These are phyloP conservation scores for Butastur rufipennis DNA, from an alignment of 2,113 vertebrate species.

Conservation along the genomic window DNA sequence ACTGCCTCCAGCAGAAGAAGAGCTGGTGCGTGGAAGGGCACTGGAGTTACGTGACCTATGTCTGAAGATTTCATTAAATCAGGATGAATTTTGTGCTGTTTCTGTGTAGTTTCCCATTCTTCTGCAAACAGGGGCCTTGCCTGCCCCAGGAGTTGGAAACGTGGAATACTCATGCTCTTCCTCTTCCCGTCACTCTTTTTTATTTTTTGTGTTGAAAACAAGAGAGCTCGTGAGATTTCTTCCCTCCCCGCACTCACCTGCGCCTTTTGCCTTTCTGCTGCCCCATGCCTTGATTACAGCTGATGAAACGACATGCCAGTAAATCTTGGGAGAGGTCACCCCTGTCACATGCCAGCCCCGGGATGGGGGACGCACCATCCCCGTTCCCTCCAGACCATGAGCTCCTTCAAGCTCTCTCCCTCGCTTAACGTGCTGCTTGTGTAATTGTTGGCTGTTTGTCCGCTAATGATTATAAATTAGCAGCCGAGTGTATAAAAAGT, in stretches of 20 bases:
- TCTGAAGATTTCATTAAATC: background rate
- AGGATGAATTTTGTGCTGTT: background rate
- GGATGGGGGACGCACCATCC: fast-evolving
- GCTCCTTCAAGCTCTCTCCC: background rate
- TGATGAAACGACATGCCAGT: background rate
- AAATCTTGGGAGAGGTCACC: background rate
- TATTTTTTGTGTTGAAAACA: background rate
- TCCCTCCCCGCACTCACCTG: background rate
- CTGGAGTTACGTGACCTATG: fast-evolving
- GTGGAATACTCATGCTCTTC: fast-evolving
- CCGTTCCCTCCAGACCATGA: fast-evolving
- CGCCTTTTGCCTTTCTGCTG: background rate
- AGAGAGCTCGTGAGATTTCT: background rate
- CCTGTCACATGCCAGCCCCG: background rate
- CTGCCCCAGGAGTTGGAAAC: background rate
- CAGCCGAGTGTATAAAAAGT: conserved; percentile 54
- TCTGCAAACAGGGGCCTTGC: background rate
- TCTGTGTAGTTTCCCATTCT: background rate
- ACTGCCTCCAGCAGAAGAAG: background rate
- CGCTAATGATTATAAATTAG: conserved; percentile 72
- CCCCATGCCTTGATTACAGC: background rate
- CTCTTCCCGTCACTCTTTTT: fast-evolving
- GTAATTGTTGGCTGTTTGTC: conserved; percentile 70
- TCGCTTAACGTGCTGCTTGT: conserved; percentile 42
- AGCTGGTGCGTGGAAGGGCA: fast-evolving